These are phyloP conservation scores for Hyla sarda DNA, from an alignment of 2,113 vertebrate species.

Conservation along the genomic window DNA sequence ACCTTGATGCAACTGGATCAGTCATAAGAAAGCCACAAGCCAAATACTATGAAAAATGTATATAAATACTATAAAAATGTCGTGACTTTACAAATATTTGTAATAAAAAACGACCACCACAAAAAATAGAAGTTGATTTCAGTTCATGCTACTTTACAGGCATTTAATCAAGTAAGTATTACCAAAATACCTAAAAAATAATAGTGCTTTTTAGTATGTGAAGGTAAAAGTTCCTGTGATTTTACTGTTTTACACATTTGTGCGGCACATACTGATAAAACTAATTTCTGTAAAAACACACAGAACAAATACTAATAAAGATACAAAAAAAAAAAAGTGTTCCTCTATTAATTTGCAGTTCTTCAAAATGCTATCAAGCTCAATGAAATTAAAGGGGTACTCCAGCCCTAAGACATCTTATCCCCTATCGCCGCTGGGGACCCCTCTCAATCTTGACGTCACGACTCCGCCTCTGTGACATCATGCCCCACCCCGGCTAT, in stretches of 20 bases:
- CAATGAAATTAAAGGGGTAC: too few relatives aligned
- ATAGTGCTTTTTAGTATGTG: not conserved
- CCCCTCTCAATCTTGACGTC: too few relatives aligned
- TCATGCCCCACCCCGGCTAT: too few relatives aligned
- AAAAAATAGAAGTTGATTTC: conserved; percentile 20
- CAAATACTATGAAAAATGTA: not conserved
- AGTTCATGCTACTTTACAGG: conserved; percentile 20
- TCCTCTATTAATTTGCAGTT: conserved; percentile 4
- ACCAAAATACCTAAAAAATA: not conserved
- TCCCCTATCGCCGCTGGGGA: too few relatives aligned
- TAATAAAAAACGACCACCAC: not conserved
- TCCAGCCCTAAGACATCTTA: too few relatives aligned
- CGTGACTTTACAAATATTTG: not conserved
- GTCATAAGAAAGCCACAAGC: conserved; percentile 9
- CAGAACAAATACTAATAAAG: not conserved
- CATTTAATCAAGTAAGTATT: not conserved
- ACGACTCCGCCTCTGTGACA: too few relatives aligned
- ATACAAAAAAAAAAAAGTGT: not conserved
- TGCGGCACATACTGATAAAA: conserved; percentile 19
- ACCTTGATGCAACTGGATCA: conserved; percentile 20
- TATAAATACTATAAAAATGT: too few relatives aligned
- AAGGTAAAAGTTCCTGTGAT: too few relatives aligned
- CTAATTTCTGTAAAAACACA: not conserved
- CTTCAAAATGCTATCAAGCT: too few relatives aligned
- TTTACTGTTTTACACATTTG: conserved; percentile 12